Evolutionary conservation across 2,113 vertebrate genomes (phyloP).

Genomic region (Choloepus hoffmanni): DNA sequence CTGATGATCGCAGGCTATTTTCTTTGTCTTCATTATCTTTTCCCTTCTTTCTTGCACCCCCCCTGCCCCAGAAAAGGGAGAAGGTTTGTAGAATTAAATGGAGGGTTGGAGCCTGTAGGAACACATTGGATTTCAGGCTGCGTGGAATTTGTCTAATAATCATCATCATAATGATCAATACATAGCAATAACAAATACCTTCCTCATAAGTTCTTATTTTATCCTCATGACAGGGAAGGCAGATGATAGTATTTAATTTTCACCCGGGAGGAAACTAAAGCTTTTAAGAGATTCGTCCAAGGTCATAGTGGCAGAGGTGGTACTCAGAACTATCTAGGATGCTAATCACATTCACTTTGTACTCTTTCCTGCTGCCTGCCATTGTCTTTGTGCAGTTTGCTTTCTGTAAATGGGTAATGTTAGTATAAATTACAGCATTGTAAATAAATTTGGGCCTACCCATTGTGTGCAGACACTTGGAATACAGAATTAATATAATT

Average conservation of each 20-base stretch:
- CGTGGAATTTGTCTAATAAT: slow-evolving; percentile 28
- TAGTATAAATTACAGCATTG: not conserved
- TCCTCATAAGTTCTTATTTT: slow-evolving; percentile 7
- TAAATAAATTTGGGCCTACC: not conserved
- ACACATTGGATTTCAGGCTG: not conserved
- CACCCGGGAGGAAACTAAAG: not conserved
- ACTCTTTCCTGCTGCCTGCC: not conserved
- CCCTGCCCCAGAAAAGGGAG: not conserved
- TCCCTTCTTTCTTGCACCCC: not conserved
- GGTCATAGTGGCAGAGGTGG: not conserved
- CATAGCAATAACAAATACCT: not conserved
- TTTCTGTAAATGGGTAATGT: slow-evolving; percentile 2
- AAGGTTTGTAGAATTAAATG: not conserved
- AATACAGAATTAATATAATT: not conserved
- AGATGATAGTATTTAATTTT: slow-evolving; percentile 30
- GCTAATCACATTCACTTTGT: not conserved
- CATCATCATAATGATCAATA: not conserved
- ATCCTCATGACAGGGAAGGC: not conserved
- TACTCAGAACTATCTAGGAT: not conserved
- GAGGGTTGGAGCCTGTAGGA: not conserved
- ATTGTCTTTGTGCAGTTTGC: not conserved
- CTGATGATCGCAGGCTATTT: not conserved
- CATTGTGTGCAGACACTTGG: not conserved
- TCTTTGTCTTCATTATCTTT: not conserved
- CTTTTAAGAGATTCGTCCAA: slow-evolving; percentile 32